These are phyloP conservation scores for Lycodopsis pacificus DNA, from an alignment of 2,797 vertebrate species.

Conservation along the genomic window DNA sequence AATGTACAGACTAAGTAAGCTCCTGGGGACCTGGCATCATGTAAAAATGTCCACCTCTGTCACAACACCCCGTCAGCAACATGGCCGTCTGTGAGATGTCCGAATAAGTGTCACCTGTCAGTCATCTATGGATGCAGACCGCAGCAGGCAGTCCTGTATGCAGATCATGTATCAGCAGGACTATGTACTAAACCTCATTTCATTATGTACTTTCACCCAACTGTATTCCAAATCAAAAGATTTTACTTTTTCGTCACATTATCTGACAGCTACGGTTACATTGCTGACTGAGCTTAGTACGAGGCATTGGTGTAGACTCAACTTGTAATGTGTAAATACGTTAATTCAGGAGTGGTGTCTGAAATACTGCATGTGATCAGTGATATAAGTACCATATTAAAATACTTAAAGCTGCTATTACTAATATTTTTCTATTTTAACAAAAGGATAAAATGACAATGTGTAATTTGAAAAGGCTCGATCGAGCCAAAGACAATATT, in stretches of 20 bases:
- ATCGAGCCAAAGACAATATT: neutral
- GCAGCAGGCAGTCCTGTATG: neutral
- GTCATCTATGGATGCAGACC: conserved; percentile 9
- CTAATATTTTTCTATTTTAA: neutral
- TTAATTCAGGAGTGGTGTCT: neutral
- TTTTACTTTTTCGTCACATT: neutral
- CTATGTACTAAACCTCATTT: neutral
- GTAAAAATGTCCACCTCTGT: conserved; percentile 19
- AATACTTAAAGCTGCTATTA: neutral
- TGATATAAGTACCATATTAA: neutral
- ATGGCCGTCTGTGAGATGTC: conserved; percentile 3
- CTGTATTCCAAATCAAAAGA: neutral
- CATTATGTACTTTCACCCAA: conserved; percentile 3
- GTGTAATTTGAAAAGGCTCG: neutral
- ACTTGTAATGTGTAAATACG: neutral
- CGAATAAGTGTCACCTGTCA: conserved; percentile 21
- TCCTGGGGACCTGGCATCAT: conserved; percentile 4
- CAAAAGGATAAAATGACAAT: neutral
- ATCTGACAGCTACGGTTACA: neutral
- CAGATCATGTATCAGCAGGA: neutral
- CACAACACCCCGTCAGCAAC: conserved; percentile 22
- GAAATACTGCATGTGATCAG: neutral
- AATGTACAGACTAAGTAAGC: neutral
- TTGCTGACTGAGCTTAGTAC: neutral
- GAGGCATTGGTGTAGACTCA: neutral